Evolutionary conservation across 2,113 vertebrate species (phyloP), one percentile per base, ranked within the genome.

Genomic region (pig (Sus scrofa)): DNA sequence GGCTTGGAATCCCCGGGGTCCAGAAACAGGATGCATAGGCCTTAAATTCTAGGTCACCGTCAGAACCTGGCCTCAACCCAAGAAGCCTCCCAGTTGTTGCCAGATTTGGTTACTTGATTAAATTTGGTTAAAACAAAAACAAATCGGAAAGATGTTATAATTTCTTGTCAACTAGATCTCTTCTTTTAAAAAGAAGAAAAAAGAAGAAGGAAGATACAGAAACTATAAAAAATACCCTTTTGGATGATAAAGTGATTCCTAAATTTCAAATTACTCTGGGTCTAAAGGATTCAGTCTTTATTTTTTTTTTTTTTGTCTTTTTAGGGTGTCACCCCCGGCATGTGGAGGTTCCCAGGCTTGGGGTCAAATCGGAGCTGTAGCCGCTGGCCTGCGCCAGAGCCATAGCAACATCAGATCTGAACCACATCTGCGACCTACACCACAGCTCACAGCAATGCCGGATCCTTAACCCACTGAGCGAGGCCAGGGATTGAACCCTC

Each of bases 21-120:
- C 70, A 67, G 67, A 90, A 92, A 86, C 8, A 39, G 73, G 86
- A 91, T 84, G n/a, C 74, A 62, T 22, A 79, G 82, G 12, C 68
- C 92, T 97, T 73, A 67, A 52, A 77, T 75, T 89, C 70, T 65
- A 39, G 75, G 27, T 90, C 91, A 95, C 95, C 91, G n/a, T 77
- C 65, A 82, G 74, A 79, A 14, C n/a, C 22, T 96, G 94, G 77
- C 95, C 56, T 34, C 67, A 65, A 32, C 75, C 81, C 92, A 97
- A 78, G 92, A 97, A 75, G 78, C 74, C 65, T 58, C 81, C 92
- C 52, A 16, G 1, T 82, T 94, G 37, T 94, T 95, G 77, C 92
- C 84, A 96, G 86, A 50, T 89, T 95, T 93, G 83, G 63, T 96
- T 88, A 74, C 56, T 92, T 74, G 77, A 95, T 97, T 91, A 89